Conservation (phyloP, 2,797 vertebrate genomes). For the Halcyon badia region DNA sequence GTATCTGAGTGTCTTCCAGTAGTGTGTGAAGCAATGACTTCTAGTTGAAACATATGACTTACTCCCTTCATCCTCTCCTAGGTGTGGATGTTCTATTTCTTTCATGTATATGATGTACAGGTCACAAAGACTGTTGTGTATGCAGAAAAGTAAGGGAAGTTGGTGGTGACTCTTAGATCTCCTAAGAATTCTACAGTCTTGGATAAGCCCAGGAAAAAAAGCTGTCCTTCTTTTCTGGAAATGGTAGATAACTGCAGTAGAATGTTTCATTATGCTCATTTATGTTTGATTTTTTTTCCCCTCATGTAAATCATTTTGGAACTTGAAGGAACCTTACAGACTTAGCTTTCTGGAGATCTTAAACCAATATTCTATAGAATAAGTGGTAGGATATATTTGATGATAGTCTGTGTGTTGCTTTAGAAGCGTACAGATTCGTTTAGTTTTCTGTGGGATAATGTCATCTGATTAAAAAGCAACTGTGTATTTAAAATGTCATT, state of each 20-base stretch:
- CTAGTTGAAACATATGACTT: not conserved
- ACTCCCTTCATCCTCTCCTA: not conserved
- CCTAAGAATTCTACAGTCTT: not conserved
- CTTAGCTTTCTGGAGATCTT: not conserved
- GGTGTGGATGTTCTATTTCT: not conserved
- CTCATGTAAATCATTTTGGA: not conserved
- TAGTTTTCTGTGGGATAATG: not conserved
- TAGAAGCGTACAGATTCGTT: not conserved
- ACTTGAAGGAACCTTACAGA: not conserved
- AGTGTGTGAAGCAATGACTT: not conserved
- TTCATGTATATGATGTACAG: not conserved
- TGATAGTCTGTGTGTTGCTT: not conserved
- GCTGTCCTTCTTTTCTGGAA: not conserved
- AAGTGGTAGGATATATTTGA: not conserved
- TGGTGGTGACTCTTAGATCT: not conserved
- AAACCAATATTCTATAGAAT: not conserved
- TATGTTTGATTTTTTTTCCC: not conserved
- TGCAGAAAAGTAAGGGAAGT: not conserved
- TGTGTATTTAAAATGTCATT: not conserved
- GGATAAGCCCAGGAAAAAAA: not conserved
- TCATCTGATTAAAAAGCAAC: slow-evolving; percentile 2
- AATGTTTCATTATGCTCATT: not conserved
- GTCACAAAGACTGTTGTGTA: not conserved
- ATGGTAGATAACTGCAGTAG: not conserved
- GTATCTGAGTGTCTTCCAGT: not conserved